These are phyloP conservation scores for Grus americana DNA, from an alignment of 2,113 vertebrate species.

Conservation along the genomic window DNA sequence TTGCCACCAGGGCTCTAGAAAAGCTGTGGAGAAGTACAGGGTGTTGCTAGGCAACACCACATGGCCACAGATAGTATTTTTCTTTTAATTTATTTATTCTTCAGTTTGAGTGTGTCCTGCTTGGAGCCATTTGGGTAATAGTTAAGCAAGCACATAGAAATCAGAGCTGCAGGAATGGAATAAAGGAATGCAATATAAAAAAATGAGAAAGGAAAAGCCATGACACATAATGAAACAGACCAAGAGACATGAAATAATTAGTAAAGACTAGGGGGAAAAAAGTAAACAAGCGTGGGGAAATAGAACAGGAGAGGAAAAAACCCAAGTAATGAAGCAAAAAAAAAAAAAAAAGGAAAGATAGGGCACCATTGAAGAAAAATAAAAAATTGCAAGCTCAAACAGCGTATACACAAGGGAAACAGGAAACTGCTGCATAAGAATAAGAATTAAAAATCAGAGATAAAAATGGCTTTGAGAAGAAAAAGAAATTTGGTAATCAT, in stretches of 20 bases:
- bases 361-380: neutral
- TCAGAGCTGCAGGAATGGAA: conserved; percentile 26
- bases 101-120: conserved; percentile 59
- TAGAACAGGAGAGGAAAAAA: neutral
- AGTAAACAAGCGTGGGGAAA: neutral
- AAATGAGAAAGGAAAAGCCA: neutral
- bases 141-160: conserved; percentile 52
- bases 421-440: neutral
- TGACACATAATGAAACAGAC: neutral
- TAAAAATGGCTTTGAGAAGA: neutral
- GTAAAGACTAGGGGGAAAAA: neutral
- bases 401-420: neutral
- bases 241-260: conserved; percentile 34
- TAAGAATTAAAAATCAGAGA: neutral
- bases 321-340: neutral
- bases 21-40: conserved; percentile 12
- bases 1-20: conserved; percentile 30
- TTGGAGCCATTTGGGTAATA: conserved; percentile 62
- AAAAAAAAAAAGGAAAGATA: neutral
- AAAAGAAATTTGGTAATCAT: neutral
- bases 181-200: conserved; percentile 12
- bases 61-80: conserved; percentile 52
- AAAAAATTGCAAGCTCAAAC: conserved; percentile 24
- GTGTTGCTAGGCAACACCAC: conserved; percentile 37
- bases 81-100: conserved; percentile 64